Conservation (phyloP, 2,888 invertebrate species). For the Pachliopta kotzebuea region DNA sequence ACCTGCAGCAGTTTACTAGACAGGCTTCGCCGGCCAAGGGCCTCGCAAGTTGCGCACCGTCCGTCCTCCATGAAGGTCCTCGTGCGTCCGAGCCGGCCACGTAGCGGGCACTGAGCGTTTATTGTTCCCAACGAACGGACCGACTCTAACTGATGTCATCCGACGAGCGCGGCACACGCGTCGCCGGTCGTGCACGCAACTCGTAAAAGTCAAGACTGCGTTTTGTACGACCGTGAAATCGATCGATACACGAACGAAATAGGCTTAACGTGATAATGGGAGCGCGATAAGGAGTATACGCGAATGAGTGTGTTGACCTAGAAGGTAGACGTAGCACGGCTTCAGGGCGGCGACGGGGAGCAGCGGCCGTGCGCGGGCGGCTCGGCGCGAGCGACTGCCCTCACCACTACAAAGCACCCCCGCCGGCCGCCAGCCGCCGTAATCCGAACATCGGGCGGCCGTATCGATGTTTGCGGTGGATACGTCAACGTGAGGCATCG, state of each 20-base stretch:
- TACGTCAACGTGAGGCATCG: constrained; percentile 56
- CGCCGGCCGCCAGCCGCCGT: constrained; percentile 59
- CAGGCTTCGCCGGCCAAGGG: constrained; percentile 68
- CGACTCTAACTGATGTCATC: constrained; percentile 79
- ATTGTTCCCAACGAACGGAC: constrained; percentile 73
- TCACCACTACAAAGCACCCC: constrained; percentile 60
- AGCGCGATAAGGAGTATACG: constrained; percentile 75
- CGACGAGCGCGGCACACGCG: constrained; percentile 63
- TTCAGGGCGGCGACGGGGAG: constrained; percentile 61
- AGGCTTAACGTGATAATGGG: constrained; percentile 76
- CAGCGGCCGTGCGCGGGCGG: constrained; percentile 63
- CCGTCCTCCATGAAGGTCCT: constrained; percentile 72
- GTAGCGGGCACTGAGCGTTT: constrained; percentile 74
- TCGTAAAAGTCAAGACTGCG: constrained; percentile 66
- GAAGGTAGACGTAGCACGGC: constrained; percentile 66
- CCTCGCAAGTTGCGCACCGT: constrained; percentile 74
- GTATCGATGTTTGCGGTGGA: constrained; percentile 77
- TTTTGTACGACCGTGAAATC: constrained; percentile 52
- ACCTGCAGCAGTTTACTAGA: constrained; percentile 72
- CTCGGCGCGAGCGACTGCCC: constrained; percentile 71
- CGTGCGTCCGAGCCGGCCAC: constrained; percentile 74
- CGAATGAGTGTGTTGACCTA: constrained; percentile 76
- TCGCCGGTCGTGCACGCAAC: constrained; percentile 63
- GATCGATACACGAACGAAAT: constrained; percentile 73
- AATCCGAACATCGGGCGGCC: constrained; percentile 69